A percentile compares a stretch with the other conserved stretches of the same genome.
These are phyloP conservation scores for Crotalus horridus DNA, from an alignment of 2,113 vertebrate genomes.

Conservation along the genomic window DNA sequence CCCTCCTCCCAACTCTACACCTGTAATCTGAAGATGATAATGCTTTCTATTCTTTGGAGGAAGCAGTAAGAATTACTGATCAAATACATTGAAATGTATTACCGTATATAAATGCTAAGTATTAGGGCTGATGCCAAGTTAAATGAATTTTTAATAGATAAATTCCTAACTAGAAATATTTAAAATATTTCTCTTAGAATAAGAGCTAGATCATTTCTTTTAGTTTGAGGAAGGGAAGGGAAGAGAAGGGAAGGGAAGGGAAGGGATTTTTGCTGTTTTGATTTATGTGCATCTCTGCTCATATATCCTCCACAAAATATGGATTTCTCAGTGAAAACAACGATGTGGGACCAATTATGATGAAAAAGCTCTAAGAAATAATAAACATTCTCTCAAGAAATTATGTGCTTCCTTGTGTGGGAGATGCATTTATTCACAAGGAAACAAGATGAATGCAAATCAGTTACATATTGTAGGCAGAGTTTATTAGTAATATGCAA, in stretches of 20 bases:
- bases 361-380: slow-evolving; percentile 51
- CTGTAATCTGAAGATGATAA: neutral
- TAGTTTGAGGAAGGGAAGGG: slow-evolving; percentile 49
- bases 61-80: neutral
- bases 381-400: slow-evolving; percentile 56
- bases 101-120: slow-evolving; percentile 4
- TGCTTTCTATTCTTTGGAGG: neutral
- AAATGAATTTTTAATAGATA: slow-evolving; percentile 64
- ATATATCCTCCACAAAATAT: slow-evolving; percentile 55
- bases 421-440: slow-evolving; percentile 61
- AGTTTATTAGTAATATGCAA: slow-evolving; percentile 71
- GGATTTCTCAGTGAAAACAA: slow-evolving; percentile 23
- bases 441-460: slow-evolving; percentile 65
- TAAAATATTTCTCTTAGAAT: slow-evolving; percentile 60
- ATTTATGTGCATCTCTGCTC: slow-evolving; percentile 44
- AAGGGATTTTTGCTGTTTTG: slow-evolving; percentile 46
- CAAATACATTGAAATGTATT: slow-evolving; percentile 8
- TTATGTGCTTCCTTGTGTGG: slow-evolving; percentile 57
- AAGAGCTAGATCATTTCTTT: slow-evolving; percentile 55
- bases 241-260: slow-evolving; percentile 22
- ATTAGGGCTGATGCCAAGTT: slow-evolving; percentile 48
- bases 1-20: neutral
- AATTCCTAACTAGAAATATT: slow-evolving; percentile 55
- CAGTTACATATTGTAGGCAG: slow-evolving; percentile 67
- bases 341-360: slow-evolving; percentile 51